Conservation (phyloP, 2,113 vertebrate genomes). For the Glaucidium brasilianum region DNA sequence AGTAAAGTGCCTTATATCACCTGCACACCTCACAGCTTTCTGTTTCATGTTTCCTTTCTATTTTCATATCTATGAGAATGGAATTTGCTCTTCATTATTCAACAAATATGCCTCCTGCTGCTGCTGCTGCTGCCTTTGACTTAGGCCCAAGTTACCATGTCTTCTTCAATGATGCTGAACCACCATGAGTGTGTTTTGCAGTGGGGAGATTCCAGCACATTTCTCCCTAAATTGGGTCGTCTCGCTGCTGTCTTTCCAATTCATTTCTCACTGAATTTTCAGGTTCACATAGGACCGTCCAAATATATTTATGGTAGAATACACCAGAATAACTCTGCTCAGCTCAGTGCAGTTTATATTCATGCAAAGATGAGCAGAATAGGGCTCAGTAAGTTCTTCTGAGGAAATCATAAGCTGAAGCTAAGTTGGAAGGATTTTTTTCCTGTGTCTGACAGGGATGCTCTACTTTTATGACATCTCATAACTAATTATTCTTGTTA, state of each 20-base stretch:
- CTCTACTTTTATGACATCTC: neutral
- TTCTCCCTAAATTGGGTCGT: neutral
- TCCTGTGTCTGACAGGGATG: neutral
- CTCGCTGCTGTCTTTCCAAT: neutral
- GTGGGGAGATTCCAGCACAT: neutral
- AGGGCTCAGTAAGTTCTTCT: neutral
- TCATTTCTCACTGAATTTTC: neutral
- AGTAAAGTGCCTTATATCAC: neutral
- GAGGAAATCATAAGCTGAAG: neutral
- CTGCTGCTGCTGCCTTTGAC: neutral
- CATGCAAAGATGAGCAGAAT: neutral
- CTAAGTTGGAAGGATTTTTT: neutral
- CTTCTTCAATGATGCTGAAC: constrained; percentile 49
- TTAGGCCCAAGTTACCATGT: constrained; percentile 15
- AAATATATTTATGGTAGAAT: neutral
- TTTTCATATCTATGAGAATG: constrained; percentile 58
- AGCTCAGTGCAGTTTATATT: neutral
- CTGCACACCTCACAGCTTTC: neutral
- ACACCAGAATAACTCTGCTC: neutral
- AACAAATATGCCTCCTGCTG: constrained; percentile 37
- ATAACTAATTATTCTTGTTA: constrained; percentile 1
- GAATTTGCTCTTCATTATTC: constrained; percentile 41
- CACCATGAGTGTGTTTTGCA: neutral
- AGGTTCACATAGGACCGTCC: neutral
- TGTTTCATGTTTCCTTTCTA: constrained; percentile 45